Evolutionary conservation across 2,888 invertebrate genomes (phyloP).

Genomic region (Cordilura impudica): DNA sequence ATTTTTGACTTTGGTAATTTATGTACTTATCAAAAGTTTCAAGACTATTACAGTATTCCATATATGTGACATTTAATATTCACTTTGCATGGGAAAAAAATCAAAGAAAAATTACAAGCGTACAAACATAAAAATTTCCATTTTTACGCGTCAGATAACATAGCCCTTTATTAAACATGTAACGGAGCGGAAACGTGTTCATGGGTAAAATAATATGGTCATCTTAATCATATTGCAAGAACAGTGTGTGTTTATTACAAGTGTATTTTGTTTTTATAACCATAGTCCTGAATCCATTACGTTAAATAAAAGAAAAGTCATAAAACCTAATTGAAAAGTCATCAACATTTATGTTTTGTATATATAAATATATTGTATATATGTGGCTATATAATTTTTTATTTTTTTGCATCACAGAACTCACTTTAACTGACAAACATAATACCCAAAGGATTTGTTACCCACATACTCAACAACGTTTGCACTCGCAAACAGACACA

Average conservation of each 20-base stretch:
- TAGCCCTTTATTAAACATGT: no score
- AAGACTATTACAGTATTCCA: no score
- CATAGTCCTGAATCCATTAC: constrained; percentile 53
- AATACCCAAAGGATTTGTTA: constrained; percentile 61
- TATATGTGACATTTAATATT: no score
- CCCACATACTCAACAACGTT: neutral
- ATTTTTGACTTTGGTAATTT: no score
- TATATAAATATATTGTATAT: neutral
- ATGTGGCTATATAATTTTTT: constrained; percentile 14
- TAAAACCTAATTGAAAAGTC: constrained; percentile 69
- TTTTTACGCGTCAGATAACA: no score
- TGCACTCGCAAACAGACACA: neutral
- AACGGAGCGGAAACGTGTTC: no score
- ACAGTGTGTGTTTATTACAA: neutral
- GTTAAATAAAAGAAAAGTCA: constrained; percentile 65
- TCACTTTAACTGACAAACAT: constrained; percentile 66
- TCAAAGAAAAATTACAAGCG: no score
- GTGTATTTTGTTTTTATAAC: constrained; percentile 41
- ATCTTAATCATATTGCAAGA: constrained; percentile 15
- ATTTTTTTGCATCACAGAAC: constrained; percentile 56
- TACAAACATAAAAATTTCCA: no score
- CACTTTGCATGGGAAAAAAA: no score
- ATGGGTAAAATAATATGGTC: neutral
- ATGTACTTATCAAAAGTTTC: no score
- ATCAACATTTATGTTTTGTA: constrained; percentile 64